Evolutionary conservation across 2,797 vertebrate genomes (phyloP).

Genomic region (Pagetopsis macropterus): DNA sequence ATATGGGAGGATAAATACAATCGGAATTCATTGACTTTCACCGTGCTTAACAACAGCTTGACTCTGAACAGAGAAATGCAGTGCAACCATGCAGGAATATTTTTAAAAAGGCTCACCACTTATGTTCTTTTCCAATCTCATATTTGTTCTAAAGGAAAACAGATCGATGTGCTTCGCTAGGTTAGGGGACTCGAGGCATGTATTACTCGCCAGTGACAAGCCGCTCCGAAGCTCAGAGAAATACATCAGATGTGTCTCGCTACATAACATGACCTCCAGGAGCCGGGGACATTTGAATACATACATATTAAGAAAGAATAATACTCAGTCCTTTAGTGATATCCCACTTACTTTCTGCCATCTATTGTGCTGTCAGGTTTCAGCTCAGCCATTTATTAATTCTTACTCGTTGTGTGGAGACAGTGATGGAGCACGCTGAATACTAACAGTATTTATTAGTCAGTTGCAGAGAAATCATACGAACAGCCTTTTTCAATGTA

Average conservation of each 20-base stretch:
- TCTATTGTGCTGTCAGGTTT: constrained; percentile 56
- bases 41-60: constrained; percentile 36
- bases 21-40: constrained; percentile 11
- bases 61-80: constrained; percentile 12
- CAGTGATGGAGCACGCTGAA: constrained; percentile 62
- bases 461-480: constrained; percentile 32
- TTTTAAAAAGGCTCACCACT: constrained; percentile 37
- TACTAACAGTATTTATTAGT: constrained; percentile 38
- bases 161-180: constrained; percentile 59
- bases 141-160: constrained; percentile 41
- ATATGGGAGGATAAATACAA: constrained; percentile 19
- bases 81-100: constrained; percentile 26
- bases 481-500: background rate
- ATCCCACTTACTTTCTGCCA: constrained; percentile 34
- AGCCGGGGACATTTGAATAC: constrained; percentile 50
- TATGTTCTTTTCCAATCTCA: constrained; percentile 23
- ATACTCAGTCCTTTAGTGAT: constrained; percentile 48
- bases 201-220: constrained; percentile 51
- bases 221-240: constrained; percentile 43
- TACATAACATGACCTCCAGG: constrained; percentile 58
- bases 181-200: constrained; percentile 44
- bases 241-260: constrained; percentile 46
- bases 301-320: constrained; percentile 62
- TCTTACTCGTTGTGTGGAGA: constrained; percentile 25
- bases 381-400: constrained; percentile 56